Evolutionary conservation across 2,113 vertebrate species (phyloP).

Genomic region (Rostratula benghalensis): DNA sequence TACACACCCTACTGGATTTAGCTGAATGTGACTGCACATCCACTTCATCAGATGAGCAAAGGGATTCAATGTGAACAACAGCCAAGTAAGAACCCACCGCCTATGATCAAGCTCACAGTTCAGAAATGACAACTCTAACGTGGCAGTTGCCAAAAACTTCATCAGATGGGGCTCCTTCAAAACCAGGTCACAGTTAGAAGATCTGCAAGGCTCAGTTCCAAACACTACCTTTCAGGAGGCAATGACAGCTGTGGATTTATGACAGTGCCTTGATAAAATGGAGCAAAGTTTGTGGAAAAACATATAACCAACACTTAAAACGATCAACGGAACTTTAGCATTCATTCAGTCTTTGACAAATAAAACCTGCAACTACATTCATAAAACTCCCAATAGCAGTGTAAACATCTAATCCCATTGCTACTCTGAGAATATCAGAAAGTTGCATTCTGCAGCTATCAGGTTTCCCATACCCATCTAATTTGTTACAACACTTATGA

Average conservation of each 20-base stretch:
- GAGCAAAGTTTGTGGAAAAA: constrained; percentile 15
- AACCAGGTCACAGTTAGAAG: neutral
- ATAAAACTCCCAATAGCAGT: constrained; percentile 11
- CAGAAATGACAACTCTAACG: neutral
- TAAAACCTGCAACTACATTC: constrained; percentile 27
- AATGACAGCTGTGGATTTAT: neutral
- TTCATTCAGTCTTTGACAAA: constrained; percentile 48
- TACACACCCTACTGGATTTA: neutral
- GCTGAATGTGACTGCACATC: neutral
- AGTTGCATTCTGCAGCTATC: neutral
- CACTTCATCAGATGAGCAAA: neutral
- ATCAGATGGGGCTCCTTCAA: neutral
- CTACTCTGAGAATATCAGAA: neutral
- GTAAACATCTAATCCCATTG: constrained; percentile 46
- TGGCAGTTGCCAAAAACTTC: neutral
- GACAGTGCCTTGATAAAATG: neutral
- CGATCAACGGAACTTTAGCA: neutral
- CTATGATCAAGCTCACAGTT: neutral
- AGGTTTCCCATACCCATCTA: constrained; percentile 3
- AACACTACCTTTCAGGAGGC: neutral
- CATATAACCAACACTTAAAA: neutral
- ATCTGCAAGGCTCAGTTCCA: neutral
- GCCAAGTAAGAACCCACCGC: neutral
- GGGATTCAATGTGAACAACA: neutral
- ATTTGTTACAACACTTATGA: constrained; percentile 36